These are phyloP conservation scores for Sebastes diploproa DNA, from an alignment of 2,797 vertebrate genomes.

Conservation along the genomic window DNA sequence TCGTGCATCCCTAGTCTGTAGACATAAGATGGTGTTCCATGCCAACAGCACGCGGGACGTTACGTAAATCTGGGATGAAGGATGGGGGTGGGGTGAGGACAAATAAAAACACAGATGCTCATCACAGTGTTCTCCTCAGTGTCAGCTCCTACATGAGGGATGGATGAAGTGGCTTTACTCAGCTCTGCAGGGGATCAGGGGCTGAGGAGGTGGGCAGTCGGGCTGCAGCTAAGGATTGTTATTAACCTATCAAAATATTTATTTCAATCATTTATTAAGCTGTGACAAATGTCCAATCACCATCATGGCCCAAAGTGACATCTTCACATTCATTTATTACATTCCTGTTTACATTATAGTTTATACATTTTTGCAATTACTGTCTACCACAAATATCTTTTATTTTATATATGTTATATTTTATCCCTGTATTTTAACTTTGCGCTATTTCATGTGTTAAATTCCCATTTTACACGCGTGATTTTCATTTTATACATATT, in stretches of 20 bases:
- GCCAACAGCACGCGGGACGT: background rate
- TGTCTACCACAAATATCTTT: background rate
- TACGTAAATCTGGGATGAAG: slow-evolving; percentile 31
- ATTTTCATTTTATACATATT: background rate
- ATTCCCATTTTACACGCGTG: background rate
- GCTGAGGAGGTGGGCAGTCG: background rate
- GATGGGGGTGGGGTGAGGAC: background rate
- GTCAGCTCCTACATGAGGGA: background rate
- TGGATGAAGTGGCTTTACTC: background rate
- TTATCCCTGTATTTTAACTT: background rate
- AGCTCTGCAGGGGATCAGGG: background rate
- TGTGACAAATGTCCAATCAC: background rate
- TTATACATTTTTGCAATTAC: too few relatives aligned
- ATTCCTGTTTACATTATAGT: background rate
- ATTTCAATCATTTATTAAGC: background rate
- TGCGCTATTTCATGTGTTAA: background rate
- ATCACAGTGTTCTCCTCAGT: background rate
- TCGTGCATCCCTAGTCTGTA: background rate
- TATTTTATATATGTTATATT: background rate
- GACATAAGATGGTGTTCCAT: background rate
- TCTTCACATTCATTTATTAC: background rate
- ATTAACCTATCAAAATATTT: background rate
- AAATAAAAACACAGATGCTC: slow-evolving; percentile 4
- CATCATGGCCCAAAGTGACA: background rate
- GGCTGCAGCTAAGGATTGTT: background rate